Conservation (phyloP, 2,113 vertebrate genomes). For the Thunnus thynnus region DNA sequence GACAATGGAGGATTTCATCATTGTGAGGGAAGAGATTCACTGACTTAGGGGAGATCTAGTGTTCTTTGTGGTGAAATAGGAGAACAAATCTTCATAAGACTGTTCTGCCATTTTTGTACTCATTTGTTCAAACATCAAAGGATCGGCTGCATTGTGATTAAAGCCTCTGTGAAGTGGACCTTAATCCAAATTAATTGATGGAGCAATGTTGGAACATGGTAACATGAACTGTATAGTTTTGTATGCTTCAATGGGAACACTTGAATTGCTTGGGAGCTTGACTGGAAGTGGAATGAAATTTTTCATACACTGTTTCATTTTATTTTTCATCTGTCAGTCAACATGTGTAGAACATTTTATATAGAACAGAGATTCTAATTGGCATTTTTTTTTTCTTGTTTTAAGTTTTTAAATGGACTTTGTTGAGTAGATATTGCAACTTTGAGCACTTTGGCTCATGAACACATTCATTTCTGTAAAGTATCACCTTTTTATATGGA, state of each 20-base stretch:
- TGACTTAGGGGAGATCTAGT: constrained; percentile 52
- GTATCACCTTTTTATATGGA: neutral
- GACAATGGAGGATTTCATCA: constrained; percentile 69
- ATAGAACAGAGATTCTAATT: too few species aligned
- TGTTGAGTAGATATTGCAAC: neutral
- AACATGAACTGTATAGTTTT: constrained; percentile 50
- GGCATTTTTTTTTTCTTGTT: too few species aligned
- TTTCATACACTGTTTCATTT: neutral
- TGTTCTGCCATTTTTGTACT: constrained; percentile 53
- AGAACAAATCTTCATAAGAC: constrained; percentile 60
- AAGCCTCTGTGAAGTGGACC: constrained; percentile 61
- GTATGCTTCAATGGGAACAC: constrained; percentile 17
- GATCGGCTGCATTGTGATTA: constrained; percentile 51
- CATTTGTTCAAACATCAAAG: constrained; percentile 76
- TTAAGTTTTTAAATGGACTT: neutral
- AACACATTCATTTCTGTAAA: neutral
- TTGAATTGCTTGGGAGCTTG: neutral
- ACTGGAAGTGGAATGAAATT: constrained; percentile 2
- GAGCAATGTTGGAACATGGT: constrained; percentile 48
- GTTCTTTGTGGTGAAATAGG: constrained; percentile 46
- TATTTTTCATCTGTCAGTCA: neutral
- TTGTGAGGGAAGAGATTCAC: constrained; percentile 52
- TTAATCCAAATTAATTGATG: constrained; percentile 69
- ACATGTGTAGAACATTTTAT: too few species aligned
- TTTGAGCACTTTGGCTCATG: neutral